Percentiles rank a stretch among this genome's conserved stretches.
phyloP scores from a whole-genome alignment of 1,140 invertebrate species.

The Cydia amplana region DNA sequence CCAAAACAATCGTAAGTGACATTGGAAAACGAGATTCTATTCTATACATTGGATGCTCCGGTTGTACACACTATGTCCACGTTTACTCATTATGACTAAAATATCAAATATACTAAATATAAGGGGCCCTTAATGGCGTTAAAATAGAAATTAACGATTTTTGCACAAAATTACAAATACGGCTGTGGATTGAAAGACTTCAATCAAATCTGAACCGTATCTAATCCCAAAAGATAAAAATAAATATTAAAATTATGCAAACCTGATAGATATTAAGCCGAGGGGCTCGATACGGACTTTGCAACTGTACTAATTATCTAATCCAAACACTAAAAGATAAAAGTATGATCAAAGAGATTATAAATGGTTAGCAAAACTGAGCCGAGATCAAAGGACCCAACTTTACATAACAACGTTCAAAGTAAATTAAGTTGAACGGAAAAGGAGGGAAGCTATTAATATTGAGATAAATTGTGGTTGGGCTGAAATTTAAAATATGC shows the following conservation, averaged over 20 bases:
- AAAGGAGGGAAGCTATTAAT: conserved; percentile 43
- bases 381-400: conserved; percentile 45
- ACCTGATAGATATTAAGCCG: background rate
- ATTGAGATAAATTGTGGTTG: conserved; percentile 7
- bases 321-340: conserved; percentile 42
- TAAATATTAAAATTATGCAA: background rate
- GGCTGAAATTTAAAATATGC: background rate
- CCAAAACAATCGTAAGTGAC: too few relatives aligned
- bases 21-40: too few relatives aligned
- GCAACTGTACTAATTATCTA: conserved; percentile 49
- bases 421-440: conserved; percentile 50
- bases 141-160: too few relatives aligned
- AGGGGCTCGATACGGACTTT: conserved; percentile 30
- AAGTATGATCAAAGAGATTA: conserved; percentile 30
- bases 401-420: conserved; percentile 48
- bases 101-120: too few relatives aligned
- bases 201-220: background rate
- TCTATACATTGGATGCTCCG: too few relatives aligned
- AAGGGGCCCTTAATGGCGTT: too few relatives aligned
- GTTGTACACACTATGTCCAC: too few relatives aligned
- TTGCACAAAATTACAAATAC: background rate
- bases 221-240: conserved; percentile 35
- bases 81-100: too few relatives aligned
- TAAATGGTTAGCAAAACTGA: conserved; percentile 30
- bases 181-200: background rate